phyloP scores from a whole-genome alignment of 2,113 vertebrate species.

The Oxygymnocypris stewartii region DNA sequence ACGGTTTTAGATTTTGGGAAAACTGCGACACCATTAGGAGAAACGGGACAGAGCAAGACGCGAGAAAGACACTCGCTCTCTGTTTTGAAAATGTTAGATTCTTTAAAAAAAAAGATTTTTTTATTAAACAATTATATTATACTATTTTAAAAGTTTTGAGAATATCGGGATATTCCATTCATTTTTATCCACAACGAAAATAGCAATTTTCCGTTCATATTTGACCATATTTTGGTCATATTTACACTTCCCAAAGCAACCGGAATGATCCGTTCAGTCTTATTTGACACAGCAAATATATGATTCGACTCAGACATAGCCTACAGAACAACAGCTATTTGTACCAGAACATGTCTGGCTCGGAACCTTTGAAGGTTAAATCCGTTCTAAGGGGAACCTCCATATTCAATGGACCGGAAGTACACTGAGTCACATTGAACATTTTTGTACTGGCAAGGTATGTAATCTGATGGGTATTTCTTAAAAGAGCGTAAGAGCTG shows the following conservation, averaged over 20 bases:
- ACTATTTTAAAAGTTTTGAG: background rate
- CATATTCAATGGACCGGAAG: constrained; percentile 51
- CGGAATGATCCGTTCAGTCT: background rate
- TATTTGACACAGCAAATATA: background rate
- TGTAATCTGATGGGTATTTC: background rate
- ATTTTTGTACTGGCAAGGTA: background rate
- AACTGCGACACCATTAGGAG: background rate
- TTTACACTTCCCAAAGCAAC: background rate
- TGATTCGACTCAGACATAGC: background rate
- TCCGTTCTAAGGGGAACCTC: constrained; percentile 21
- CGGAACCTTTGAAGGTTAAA: constrained; percentile 14
- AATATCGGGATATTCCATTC: background rate
- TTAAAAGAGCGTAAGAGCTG: background rate
- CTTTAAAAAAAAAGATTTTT: background rate
- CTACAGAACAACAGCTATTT: background rate
- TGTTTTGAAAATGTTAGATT: background rate
- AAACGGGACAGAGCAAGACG: background rate
- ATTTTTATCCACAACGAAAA: background rate
- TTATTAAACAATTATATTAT: background rate
- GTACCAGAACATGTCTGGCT: background rate
- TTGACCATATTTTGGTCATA: background rate
- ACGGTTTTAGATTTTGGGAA: background rate
- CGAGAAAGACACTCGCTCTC: background rate
- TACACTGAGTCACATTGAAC: constrained; percentile 72
- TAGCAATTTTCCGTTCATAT: background rate